Percentiles rank a stretch among this genome's conserved stretches.
These are phyloP conservation scores for Macquaria ambigua DNA, from an alignment of 2,113 vertebrate genomes.

Conservation along the genomic window DNA sequence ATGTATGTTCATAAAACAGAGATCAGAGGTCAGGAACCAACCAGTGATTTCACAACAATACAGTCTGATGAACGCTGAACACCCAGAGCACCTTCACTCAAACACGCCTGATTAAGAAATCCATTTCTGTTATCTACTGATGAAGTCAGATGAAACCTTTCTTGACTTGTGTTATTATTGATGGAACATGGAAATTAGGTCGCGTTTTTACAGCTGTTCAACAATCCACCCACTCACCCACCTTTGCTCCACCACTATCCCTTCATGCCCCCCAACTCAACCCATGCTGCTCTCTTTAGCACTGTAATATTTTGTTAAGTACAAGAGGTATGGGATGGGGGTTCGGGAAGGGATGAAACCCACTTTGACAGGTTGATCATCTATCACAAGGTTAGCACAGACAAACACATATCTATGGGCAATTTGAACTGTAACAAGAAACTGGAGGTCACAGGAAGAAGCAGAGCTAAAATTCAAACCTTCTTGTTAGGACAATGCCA, in stretches of 20 bases:
- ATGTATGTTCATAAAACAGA: conserved; percentile 66
- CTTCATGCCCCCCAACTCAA: conserved; percentile 12
- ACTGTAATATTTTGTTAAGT: conserved; percentile 18
- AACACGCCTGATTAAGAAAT: conserved; percentile 78
- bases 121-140: conserved; percentile 72
- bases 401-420: conserved; percentile 15
- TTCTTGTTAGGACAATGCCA: not conserved
- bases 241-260: conserved; percentile 40
- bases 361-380: conserved; percentile 4
- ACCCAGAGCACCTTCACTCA: conserved; percentile 60
- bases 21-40: conserved; percentile 77
- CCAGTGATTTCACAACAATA: conserved; percentile 83
- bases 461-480: conserved; percentile 1
- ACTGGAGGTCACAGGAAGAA: not conserved
- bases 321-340: not conserved
- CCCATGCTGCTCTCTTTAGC: not conserved
- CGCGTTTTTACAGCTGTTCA: conserved; percentile 40
- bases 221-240: conserved; percentile 45
- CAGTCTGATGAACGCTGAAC: conserved; percentile 78
- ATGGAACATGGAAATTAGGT: conserved; percentile 45
- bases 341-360: conserved; percentile 1
- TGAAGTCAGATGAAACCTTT: conserved; percentile 54
- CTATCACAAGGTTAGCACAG: conserved; percentile 21
- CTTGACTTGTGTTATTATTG: conserved; percentile 54
- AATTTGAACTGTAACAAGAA: conserved; percentile 32